These are phyloP conservation scores for Ochropleura plecta DNA, from an alignment of 2,888 invertebrate genomes.

Conservation along the genomic window DNA sequence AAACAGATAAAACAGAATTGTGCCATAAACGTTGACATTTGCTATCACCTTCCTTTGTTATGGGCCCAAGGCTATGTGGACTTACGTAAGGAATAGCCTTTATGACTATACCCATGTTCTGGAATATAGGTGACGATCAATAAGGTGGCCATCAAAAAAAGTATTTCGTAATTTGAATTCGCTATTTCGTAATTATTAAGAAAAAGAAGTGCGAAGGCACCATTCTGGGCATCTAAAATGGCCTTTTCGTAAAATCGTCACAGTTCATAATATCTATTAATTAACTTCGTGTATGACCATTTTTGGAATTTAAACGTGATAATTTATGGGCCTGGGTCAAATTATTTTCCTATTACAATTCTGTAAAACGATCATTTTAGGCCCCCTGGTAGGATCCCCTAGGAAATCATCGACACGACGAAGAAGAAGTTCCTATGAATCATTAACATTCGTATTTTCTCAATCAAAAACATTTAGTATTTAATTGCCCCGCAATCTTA, in stretches of 20 bases:
- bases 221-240: no score
- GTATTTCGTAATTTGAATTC: background rate
- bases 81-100: conserved; percentile 23
- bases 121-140: conserved; percentile 6
- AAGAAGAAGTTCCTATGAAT: background rate
- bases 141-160: background rate
- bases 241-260: no score
- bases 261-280: no score
- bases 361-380: no score
- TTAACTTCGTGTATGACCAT: no score
- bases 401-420: background rate
- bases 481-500: background rate
- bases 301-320: no score
- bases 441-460: background rate
- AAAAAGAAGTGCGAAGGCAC: background rate
- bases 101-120: conserved; percentile 1
- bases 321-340: no score
- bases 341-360: no score
- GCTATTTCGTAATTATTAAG: background rate
- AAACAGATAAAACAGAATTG: conserved; percentile 29
- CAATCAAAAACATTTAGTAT: background rate
- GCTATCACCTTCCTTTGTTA: conserved; percentile 45
- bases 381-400: no score
- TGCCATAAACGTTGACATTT: conserved; percentile 26
- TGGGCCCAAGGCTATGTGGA: conserved; percentile 6